These are phyloP conservation scores for Parotia lawesii DNA, from an alignment of 2,113 vertebrate genomes.

Conservation along the genomic window DNA sequence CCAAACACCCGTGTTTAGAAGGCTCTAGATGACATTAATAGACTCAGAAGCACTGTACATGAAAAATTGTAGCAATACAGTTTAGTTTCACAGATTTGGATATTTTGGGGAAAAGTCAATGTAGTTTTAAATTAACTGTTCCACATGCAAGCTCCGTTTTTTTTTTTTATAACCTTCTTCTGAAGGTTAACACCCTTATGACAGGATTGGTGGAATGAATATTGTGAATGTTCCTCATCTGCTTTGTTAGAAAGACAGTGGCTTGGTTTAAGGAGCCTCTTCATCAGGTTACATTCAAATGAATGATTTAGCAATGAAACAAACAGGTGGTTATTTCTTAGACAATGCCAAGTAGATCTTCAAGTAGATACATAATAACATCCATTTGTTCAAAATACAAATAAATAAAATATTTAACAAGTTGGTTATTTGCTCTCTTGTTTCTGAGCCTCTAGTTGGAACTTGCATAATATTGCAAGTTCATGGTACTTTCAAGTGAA, in stretches of 20 bases:
- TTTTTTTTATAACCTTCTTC: background rate
- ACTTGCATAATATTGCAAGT: background rate
- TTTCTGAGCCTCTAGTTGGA: background rate
- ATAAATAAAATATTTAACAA: background rate
- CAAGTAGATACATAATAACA: background rate
- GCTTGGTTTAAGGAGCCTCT: background rate
- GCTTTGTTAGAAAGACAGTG: background rate
- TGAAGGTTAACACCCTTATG: background rate
- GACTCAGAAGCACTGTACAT: background rate
- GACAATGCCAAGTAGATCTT: background rate
- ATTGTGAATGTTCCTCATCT: background rate
- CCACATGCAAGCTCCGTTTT: background rate
- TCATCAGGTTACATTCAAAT: background rate
- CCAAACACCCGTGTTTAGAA: background rate
- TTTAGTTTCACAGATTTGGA: background rate
- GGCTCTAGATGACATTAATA: background rate
- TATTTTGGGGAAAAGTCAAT: background rate
- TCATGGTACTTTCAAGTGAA: background rate
- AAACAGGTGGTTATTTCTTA: background rate
- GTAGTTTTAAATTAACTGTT: background rate
- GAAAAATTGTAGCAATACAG: background rate
- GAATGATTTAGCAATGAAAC: background rate
- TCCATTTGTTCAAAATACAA: background rate
- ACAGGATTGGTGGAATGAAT: background rate
- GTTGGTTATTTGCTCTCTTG: background rate